Base-by-base conservation (phyloP, 2,113 vertebrate species). In the Corynorhinus townsendii region DNA sequence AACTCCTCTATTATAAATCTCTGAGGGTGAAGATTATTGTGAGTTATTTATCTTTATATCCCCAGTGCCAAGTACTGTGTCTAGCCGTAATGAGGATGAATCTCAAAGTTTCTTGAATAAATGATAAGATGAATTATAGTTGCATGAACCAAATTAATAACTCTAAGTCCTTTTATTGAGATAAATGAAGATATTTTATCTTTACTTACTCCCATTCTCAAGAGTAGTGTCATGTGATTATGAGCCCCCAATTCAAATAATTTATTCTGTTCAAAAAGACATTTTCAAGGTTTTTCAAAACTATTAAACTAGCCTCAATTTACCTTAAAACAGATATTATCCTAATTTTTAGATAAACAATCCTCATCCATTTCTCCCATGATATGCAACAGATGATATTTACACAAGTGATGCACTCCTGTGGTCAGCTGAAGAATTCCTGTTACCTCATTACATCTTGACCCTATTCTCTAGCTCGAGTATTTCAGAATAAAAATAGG, bases 221-320 rank as follows among this genome's bases (percentile, higher is more conserved):
- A 84, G 80, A 85, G n/a, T 75, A 30, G 7, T 69, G 4, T 77
- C 62, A 71, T 56, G 33, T 81, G 54, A 93, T 86, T 81, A 90
- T 22, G 9, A 54, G 52, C 14, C 12, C 62, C 43, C 4, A 88
- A 88, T 71, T 87, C 33, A 64, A 91, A 87, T 62, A 88, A 88
- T 91, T 76, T 76, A 88, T 91, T 94, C 30, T 83, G 4, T 69
- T 75, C 56, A 76, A 59, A 93, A 87, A 79, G 30, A n/a, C 30
- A 88, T 66, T 79, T 94, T 84, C 30, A 26, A 83, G 28, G 76
- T 52, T 33, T 90, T 76, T 69, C 1, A 45, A 79, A 72, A 75
- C 54, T 80, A 59, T 76, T 54, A 91, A 75, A 88, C 15, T 64
- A 52, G 35, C 28, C 71, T 90, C 69, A 83, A 38, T 47, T 71